Base-by-base conservation (phyloP, 2,888 invertebrate species). In the Sinopyrophorus schimmeli region DNA sequence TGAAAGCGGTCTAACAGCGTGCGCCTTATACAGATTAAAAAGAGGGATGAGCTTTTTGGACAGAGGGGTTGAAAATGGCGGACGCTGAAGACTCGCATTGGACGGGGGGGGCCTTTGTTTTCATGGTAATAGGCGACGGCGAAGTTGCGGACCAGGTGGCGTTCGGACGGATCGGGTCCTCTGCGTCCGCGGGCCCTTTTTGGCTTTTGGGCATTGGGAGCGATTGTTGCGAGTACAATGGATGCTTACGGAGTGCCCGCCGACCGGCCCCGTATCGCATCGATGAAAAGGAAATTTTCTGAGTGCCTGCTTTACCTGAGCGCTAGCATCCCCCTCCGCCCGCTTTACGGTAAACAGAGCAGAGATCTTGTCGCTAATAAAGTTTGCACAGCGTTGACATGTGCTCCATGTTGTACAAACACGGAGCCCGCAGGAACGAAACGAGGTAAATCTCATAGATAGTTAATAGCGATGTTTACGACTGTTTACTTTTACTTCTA, bases 361-460 rank as follows among this genome's bases (percentile, higher is more conserved):
- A 67, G 66, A 69, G 70, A 67, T 70, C 69, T 71, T 70, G 71
- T 71, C 69, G 65, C 69, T 71, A 72, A 72, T 72, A 70, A 68
- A 72, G 71, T 71, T 72, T 71, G 69, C 67, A 58, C 59, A 67
- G 64, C 66, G 64, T 65, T 71, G 71, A 71, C 71, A 70, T 69
- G 64, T 68, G 70, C 43, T 49, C 70, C 71, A 71, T 68, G 65
- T 67, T 67, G 64, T 57, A 65, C 65, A 69, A 68, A 67, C 65
- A 67, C 39, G 26, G 41, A 44, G 43, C 52, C 50, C 42, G 40
- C 46, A 47, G 52, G 51, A 46, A 53, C 14, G 47, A 47, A 39
- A 47, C 39, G 39, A 47, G 47, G 47, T 34, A 47, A 47, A 47
- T 40, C 39, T 47, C 39, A 47, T 47, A 39, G 49, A 49, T 16